A percentile compares a stretch with the other conserved stretches of the same genome.
phyloP scores from a whole-genome alignment of 2,113 vertebrate species.

The Promerops cafer region DNA sequence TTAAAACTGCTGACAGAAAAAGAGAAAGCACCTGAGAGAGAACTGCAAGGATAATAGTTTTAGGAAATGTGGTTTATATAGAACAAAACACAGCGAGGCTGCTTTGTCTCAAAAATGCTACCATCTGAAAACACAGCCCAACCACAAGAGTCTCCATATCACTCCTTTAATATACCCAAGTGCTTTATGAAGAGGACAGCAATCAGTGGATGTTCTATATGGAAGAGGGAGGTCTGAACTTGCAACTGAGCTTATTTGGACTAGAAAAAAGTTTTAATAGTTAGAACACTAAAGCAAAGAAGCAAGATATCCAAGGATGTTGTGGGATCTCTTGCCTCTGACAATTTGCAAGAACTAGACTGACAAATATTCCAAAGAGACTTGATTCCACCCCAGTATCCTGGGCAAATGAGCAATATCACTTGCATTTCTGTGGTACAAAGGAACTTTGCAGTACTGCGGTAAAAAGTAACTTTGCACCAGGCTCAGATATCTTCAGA shows the following conservation, averaged over 20 bases:
- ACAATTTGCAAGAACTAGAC: not conserved
- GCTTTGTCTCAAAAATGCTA: not conserved
- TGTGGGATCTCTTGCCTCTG: not conserved
- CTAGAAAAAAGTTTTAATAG: not conserved
- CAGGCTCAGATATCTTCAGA: not conserved
- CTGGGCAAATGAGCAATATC: not conserved
- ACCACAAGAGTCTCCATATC: not conserved
- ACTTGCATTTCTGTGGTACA: not conserved
- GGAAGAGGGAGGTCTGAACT: not conserved
- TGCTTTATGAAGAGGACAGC: not conserved
- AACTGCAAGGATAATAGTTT: not conserved
- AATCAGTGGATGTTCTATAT: accelerated
- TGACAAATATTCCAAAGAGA: not conserved
- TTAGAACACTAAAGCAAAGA: not conserved
- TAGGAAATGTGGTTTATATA: not conserved
- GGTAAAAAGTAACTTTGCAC: too few relatives aligned
- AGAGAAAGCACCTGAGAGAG: not conserved
- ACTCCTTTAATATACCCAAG: not conserved
- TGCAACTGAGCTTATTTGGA: not conserved
- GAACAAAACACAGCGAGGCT: not conserved
- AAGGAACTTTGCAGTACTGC: not conserved
- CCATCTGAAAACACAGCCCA: not conserved
- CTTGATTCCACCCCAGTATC: not conserved
- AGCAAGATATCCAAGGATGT: not conserved
- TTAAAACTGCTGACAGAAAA: not conserved